A percentile compares a stretch with the other conserved stretches of the same genome.
Evolutionary conservation across 1,140 invertebrate species (phyloP).

Genomic region (Scylla paramamosain): DNA sequence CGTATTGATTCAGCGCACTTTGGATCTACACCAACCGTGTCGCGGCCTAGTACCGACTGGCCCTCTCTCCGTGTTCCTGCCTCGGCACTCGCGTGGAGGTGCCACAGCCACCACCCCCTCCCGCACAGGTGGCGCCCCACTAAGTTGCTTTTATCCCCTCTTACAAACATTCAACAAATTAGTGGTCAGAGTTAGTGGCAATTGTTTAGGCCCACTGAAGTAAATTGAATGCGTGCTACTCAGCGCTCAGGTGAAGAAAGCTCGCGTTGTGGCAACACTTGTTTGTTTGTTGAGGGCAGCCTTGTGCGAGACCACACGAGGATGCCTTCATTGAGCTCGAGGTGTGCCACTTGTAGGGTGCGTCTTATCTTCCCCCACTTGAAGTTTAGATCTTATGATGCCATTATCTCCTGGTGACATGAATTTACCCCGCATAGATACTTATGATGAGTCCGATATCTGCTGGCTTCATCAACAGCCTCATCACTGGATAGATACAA

Average conservation of each 20-base stretch:
- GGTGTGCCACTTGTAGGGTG: background rate
- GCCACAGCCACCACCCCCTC: background rate
- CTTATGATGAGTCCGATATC: background rate
- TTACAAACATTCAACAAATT: background rate
- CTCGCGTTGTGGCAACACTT: conserved; percentile 33
- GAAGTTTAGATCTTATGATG: conserved; percentile 29
- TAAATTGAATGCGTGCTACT: background rate
- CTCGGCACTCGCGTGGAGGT: background rate
- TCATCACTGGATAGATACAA: background rate
- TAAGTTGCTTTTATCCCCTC: no score
- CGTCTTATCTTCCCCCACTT: conserved; percentile 46
- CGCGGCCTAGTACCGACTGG: background rate
- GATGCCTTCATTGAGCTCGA: conserved; percentile 45
- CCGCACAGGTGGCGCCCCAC: background rate
- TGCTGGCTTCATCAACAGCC: background rate
- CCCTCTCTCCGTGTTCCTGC: background rate
- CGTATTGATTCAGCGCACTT: background rate
- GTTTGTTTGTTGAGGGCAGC: conserved; percentile 36
- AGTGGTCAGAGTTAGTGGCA: background rate
- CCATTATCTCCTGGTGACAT: background rate
- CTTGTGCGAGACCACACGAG: conserved; percentile 35
- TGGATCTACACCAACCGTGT: background rate
- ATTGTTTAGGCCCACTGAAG: background rate
- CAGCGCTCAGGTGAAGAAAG: background rate
- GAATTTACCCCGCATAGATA: background rate